Conservation (phyloP, 2,113 vertebrate species). For the Rutilus rutilus region DNA sequence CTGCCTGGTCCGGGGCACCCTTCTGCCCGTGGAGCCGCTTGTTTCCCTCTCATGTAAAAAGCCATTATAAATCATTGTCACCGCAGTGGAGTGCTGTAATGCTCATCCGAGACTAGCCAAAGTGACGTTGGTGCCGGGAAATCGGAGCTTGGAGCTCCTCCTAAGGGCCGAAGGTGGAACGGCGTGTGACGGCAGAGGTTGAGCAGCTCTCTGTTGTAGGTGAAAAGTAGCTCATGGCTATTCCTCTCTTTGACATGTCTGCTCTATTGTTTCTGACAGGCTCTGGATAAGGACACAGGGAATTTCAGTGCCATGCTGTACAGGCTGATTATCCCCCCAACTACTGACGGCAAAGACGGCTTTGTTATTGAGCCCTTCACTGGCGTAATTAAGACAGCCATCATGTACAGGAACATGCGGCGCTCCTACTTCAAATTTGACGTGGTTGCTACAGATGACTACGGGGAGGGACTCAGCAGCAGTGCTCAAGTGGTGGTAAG, state of each 20-base stretch:
- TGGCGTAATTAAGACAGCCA: slow-evolving; percentile 93
- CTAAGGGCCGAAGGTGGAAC: neutral
- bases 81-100: slow-evolving; percentile 34
- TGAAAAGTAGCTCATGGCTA: slow-evolving; percentile 25
- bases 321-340: slow-evolving; percentile 86
- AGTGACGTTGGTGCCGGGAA: neutral
- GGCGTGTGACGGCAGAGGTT: neutral
- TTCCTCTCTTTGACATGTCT: slow-evolving; percentile 36
- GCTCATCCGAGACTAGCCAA: slow-evolving; percentile 32
- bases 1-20: slow-evolving; percentile 18
- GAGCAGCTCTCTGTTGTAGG: slow-evolving; percentile 1
- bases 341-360: slow-evolving; percentile 86
- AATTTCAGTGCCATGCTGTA: slow-evolving; percentile 94
- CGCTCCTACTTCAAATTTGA: slow-evolving; percentile 96
- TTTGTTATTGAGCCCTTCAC: slow-evolving; percentile 92
- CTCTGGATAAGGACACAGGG: slow-evolving; percentile 91
- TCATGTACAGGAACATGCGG: slow-evolving; percentile 97
- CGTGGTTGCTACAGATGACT: slow-evolving; percentile 93
- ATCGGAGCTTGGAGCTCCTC: slow-evolving; percentile 41
- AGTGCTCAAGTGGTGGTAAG: slow-evolving; percentile 92
- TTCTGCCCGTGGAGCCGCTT: slow-evolving; percentile 39
- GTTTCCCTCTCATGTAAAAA: slow-evolving; percentile 41
- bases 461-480: slow-evolving; percentile 90
- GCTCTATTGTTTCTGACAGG: slow-evolving; percentile 71
- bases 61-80: slow-evolving; percentile 60